Evolutionary conservation across 2,113 vertebrate genomes (phyloP).

Genomic region (Equus przewalskii): DNA sequence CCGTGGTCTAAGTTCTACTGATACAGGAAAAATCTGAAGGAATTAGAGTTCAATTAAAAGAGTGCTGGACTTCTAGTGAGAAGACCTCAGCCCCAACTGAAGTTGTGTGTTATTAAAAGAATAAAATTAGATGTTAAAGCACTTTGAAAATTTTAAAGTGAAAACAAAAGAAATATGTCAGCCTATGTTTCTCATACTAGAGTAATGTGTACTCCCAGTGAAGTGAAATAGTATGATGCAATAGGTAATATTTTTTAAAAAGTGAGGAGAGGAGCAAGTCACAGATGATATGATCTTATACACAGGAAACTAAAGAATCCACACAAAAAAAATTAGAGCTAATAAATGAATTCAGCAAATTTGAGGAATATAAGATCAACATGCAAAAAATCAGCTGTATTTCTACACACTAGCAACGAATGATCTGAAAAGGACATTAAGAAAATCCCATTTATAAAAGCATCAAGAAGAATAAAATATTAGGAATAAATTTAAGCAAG

Average conservation of each 20-base stretch:
- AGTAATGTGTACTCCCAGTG: not conserved
- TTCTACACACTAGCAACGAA: not conserved
- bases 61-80: not conserved
- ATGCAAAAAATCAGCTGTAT: not conserved
- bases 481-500: not conserved
- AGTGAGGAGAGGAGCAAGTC: not conserved
- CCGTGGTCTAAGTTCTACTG: not conserved
- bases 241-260: not conserved
- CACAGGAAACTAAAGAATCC: not conserved
- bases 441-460: not conserved
- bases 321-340: not conserved
- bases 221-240: not conserved
- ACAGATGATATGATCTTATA: not conserved
- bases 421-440: not conserved
- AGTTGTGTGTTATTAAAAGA: not conserved
- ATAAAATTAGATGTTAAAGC: not conserved
- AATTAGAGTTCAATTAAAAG: not conserved
- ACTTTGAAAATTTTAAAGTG: not conserved
- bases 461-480: not conserved
- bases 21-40: not conserved
- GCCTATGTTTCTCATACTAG: not conserved
- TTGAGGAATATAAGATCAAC: not conserved
- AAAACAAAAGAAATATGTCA: not conserved
- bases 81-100: not conserved
- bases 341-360: conserved; percentile 45